phyloP scores from a whole-genome alignment of 2,113 vertebrate species.

The Sylvilagus bachmani region DNA sequence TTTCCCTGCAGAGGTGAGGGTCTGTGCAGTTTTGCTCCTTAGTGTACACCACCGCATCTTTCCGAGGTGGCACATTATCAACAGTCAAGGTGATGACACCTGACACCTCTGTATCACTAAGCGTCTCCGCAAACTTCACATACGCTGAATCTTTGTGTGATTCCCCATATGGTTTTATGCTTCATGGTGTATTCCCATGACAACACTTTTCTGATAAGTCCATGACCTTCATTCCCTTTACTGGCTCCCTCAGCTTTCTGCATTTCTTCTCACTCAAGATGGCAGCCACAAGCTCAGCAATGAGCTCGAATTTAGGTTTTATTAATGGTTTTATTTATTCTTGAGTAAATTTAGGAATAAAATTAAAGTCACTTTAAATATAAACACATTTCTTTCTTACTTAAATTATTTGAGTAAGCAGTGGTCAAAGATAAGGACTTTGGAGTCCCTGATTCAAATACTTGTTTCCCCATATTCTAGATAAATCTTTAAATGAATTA shows the following conservation, averaged over 20 bases:
- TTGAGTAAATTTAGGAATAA: background rate
- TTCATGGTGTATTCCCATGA: rapidly evolving
- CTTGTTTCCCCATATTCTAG: background rate
- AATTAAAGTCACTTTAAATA: background rate
- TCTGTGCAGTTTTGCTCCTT: background rate
- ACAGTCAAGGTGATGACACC: rapidly evolving
- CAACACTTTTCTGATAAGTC: no score
- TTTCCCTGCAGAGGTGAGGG: background rate
- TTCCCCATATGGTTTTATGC: background rate
- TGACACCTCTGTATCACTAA: background rate
- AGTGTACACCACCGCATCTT: background rate
- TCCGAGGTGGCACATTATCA: background rate
- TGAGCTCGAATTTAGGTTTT: background rate
- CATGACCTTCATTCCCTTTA: background rate
- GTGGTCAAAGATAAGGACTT: background rate
- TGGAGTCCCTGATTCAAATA: background rate
- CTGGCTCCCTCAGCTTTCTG: background rate
- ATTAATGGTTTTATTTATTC: background rate
- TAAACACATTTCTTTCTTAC: no score
- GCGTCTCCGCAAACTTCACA: background rate
- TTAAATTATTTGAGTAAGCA: background rate
- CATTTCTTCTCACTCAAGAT: background rate
- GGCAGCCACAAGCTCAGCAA: background rate
- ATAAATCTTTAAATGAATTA: background rate
- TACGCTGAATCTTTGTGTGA: background rate